A percentile compares a stretch with the other conserved stretches of the same genome.
Evolutionary conservation across 2,888 invertebrate genomes (phyloP).

Genomic region (Blastobasis adustella): DNA sequence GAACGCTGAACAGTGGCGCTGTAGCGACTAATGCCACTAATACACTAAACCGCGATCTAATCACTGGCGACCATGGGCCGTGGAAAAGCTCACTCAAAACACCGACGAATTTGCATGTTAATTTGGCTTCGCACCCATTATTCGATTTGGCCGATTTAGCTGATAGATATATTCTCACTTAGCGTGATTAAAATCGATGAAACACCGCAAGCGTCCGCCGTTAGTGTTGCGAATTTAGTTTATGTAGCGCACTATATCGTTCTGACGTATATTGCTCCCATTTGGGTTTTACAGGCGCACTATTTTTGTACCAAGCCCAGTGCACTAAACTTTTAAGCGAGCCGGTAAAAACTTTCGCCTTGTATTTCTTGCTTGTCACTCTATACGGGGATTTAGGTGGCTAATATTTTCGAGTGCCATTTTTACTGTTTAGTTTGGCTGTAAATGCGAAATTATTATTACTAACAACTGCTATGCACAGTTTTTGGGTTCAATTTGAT

Average conservation of each 20-base stretch:
- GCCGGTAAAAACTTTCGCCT: too few species aligned
- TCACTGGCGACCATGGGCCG: slow-evolving; percentile 18
- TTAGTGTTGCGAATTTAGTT: slow-evolving; percentile 3
- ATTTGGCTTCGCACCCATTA: slow-evolving; percentile 25
- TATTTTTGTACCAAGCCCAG: too few species aligned
- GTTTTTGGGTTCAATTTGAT: too few species aligned
- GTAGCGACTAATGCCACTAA: slow-evolving; percentile 1
- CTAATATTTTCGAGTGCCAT: too few species aligned
- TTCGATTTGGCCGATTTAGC: slow-evolving; percentile 37
- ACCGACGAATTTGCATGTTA: slow-evolving; percentile 33
- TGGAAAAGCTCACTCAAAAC: slow-evolving; percentile 23
- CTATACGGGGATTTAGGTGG: neutral
- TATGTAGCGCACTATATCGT: neutral
- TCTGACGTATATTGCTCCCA: neutral
- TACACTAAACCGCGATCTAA: slow-evolving; percentile 19
- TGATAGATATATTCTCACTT: slow-evolving; percentile 60
- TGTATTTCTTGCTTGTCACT: too few species aligned
- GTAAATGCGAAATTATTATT: too few species aligned
- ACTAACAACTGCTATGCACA: too few species aligned
- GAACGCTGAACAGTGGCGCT: too few species aligned
- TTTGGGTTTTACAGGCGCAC: neutral
- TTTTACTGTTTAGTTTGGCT: too few species aligned
- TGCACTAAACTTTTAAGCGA: too few species aligned
- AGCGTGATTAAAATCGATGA: slow-evolving; percentile 53
- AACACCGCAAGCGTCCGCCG: slow-evolving; percentile 17